Evolutionary conservation across 2,888 invertebrate genomes (phyloP), one percentile per base, ranked within the genome.

Genomic region (Zaprionus obscuricornis): DNA sequence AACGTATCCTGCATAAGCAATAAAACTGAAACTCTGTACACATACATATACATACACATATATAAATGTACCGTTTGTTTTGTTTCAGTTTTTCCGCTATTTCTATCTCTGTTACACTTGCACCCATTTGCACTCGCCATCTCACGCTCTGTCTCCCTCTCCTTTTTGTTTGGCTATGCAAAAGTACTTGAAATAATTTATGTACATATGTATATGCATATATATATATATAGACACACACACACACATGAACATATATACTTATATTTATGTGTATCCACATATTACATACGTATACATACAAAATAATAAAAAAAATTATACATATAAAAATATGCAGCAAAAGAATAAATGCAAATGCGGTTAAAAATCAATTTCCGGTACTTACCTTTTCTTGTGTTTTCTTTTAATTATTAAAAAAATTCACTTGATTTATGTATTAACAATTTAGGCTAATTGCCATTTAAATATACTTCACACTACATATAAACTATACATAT

Each of bases 291-390:
- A 11, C 14, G 31, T 43, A 22, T 4, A 16, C 34, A 29, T 3
- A 3, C 3, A n/a, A 34, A 13, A 10, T 10, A 6, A 39, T 24
- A 24, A 8, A 3, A n/a, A n/a, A 34, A 13, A 10, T 10, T 11
- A 39, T 24, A 24, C 5, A 13, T 17, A 34, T 34, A 17, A 4
- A 13, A 10, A 5, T 46, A 58, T 33, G 13, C 7, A 42, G 13
- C 24, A 29, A 29, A 8, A 29, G 11, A 29, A 29, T 40, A 37
- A 11, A 36, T 40, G 26, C 17, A 20, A 51, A 49, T 68, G 55
- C 22, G 64, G 56, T 56, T 57, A 69, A 69, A 69, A 70, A 74
- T 70, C 74, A 69, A 70, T 74, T 74, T 70, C 69, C 69, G 69
- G 74, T 56, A 62, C 69, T 17, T 69, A 74, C 74, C 69, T 69